Percentiles rank a stretch among this genome's conserved stretches.
Conservation (phyloP, 2,113 vertebrate species). For the Chaenocephalus aceratus region DNA sequence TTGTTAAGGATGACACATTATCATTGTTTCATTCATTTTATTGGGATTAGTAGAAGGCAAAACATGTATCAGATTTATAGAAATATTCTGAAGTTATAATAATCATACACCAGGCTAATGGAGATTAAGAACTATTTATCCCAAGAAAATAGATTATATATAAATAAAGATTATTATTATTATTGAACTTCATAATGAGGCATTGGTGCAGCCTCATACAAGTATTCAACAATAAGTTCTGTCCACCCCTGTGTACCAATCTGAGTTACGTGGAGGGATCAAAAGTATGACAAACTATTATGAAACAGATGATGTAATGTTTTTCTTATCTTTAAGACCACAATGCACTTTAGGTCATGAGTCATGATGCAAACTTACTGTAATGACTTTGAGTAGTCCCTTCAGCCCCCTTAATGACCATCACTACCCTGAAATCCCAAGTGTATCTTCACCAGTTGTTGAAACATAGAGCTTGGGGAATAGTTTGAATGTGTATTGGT, state of each 20-base stretch:
- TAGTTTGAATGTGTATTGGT: neutral
- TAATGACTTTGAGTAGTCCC: conserved; percentile 19
- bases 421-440: neutral
- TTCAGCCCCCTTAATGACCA: conserved; percentile 4
- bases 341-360: neutral
- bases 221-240: neutral
- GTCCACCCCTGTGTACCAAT: neutral
- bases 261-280: neutral
- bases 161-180: neutral
- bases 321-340: neutral
- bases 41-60: neutral
- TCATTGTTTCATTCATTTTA: neutral
- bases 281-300: neutral
- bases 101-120: neutral
- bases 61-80: neutral
- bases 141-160: neutral
- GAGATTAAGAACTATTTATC: neutral
- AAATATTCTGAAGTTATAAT: neutral
- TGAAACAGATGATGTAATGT: neutral
- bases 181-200: no score
- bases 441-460: neutral
- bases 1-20: neutral
- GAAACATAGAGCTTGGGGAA: neutral
- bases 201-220: no score
- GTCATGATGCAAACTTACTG: conserved; percentile 36